Evolutionary conservation across 1,140 invertebrate species (phyloP), one percentile per base, ranked within the genome.

Genomic region (Drosophila pachea): DNA sequence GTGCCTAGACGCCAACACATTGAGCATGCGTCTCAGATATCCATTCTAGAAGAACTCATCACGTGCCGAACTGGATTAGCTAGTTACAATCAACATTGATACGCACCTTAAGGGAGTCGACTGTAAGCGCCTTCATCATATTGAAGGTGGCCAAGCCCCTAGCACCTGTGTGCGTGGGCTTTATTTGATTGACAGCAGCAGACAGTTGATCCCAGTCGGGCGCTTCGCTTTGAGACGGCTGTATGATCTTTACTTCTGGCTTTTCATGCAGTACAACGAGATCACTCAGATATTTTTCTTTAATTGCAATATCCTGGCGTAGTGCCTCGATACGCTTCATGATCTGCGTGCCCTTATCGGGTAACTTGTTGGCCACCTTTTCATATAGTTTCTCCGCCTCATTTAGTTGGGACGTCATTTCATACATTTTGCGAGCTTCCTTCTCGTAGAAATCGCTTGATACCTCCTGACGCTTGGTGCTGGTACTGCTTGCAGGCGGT

Each of bases 101-200:
- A 63, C 59, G 3, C n/a, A 89, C 87, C 81, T 89, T 89, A 0
- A 89, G 55, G 3, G 87, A 75, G 31, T 89, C 87, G 16, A 89
- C 38, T 0, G 87, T 89, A 2, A 89, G 48, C 1, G 81, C 76
- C 36, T 81, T 89, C 47, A 89, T 82, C 9, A 69, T 76, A 38
- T 87, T 88, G 42, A 89, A 88, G 12, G 87, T 86, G 35, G 87
- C 87, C 75, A 88, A 33, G 11, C 87, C 87, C 38, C 72, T 58
- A n/a, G 79, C 69, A 2, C 87, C 87, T 0, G 74, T 89, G 8
- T 86, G 67, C 2, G 58, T 78, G 5, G 87, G 87, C 29, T 89
- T 31, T 4, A 88, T 83, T 40, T 81, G 59, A 59, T 89, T 68
- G 0, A 88, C 84, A 22, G 75, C 87, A 8, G 64, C 78, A 0